A percentile compares a stretch with the other conserved stretches of the same genome.
These are phyloP conservation scores for Helicoverpa assulta DNA, from an alignment of 2,888 invertebrate genomes.

Conservation along the genomic window DNA sequence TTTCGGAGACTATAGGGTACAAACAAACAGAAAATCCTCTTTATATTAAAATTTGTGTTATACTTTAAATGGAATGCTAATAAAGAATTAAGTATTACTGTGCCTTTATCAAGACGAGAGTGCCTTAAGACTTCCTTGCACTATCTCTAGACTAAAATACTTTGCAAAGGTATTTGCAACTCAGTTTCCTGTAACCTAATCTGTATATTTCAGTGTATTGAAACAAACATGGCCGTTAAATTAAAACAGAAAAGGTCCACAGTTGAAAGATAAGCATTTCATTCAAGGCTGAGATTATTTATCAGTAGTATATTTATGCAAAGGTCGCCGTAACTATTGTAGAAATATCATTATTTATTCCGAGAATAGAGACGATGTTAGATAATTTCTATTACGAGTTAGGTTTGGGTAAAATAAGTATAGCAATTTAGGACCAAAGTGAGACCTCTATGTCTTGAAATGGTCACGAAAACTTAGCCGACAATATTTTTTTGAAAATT, in stretches of 20 bases:
- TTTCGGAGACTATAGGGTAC: no score
- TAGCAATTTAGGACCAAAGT: background rate
- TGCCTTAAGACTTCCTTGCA: no score
- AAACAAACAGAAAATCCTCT: no score
- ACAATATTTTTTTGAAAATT: no score
- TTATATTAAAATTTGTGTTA: no score
- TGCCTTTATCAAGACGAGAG: no score
- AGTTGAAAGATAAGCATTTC: slow-evolving; percentile 86
- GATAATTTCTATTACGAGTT: background rate
- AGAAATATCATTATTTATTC: slow-evolving; percentile 14
- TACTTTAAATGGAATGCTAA: no score
- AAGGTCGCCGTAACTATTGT: slow-evolving; percentile 24
- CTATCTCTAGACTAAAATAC: background rate
- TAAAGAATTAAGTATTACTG: no score
- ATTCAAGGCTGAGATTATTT: slow-evolving; percentile 87
- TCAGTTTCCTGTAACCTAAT: slow-evolving; percentile 32
- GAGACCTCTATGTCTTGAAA: no score
- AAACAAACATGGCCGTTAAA: slow-evolving; percentile 8
- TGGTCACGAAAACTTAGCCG: no score
- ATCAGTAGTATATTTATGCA: slow-evolving; percentile 41
- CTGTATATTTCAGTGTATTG: background rate
- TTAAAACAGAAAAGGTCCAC: slow-evolving; percentile 27
- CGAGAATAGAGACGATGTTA: background rate
- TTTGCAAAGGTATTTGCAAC: slow-evolving; percentile 1
- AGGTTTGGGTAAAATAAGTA: background rate